Percentiles rank a stretch among this genome's conserved stretches.
These are phyloP conservation scores for Pleuronectes platessa DNA, from an alignment of 2,113 vertebrate species.

Conservation along the genomic window DNA sequence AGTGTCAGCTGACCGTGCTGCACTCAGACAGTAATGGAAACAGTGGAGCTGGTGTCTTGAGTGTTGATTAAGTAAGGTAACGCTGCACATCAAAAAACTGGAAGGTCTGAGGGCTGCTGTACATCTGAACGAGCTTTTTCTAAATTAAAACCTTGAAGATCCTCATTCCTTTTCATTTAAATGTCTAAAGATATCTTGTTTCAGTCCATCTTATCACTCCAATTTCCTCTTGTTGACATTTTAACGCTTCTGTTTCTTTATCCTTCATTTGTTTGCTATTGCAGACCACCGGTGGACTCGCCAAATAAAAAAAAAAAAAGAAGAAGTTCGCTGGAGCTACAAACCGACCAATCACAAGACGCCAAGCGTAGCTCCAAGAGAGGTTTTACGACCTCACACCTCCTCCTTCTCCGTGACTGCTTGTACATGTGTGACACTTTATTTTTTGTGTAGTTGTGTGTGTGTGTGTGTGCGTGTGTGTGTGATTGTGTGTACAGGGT, in stretches of 20 bases:
- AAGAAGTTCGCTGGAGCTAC: constrained; percentile 50
- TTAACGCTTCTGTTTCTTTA: constrained; percentile 15
- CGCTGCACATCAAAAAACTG: neutral
- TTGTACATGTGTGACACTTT: constrained; percentile 38
- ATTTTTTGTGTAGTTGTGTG: neutral
- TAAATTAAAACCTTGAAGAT: neutral
- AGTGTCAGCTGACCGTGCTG: constrained; percentile 3
- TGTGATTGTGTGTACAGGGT: constrained; percentile 55
- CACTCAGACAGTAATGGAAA: neutral
- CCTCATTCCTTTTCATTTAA: neutral
- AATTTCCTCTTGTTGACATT: constrained; percentile 9
- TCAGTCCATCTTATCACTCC: neutral
- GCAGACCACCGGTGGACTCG: constrained; percentile 34
- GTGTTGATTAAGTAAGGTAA: neutral
- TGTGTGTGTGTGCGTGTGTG: constrained; percentile 10
- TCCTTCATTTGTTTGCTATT: constrained; percentile 30
- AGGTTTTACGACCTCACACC: constrained; percentile 63
- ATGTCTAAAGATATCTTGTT: constrained; percentile 10
- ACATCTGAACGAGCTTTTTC: neutral
- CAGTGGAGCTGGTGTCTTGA: neutral
- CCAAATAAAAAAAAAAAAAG: constrained; percentile 27
- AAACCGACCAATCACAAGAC: constrained; percentile 69
- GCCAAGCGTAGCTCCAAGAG: constrained; percentile 70
- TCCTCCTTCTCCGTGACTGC: constrained; percentile 48
- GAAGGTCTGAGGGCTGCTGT: neutral